phyloP scores from a whole-genome alignment of 2,797 vertebrate species.

The Phrynocephalus vlangalii region DNA sequence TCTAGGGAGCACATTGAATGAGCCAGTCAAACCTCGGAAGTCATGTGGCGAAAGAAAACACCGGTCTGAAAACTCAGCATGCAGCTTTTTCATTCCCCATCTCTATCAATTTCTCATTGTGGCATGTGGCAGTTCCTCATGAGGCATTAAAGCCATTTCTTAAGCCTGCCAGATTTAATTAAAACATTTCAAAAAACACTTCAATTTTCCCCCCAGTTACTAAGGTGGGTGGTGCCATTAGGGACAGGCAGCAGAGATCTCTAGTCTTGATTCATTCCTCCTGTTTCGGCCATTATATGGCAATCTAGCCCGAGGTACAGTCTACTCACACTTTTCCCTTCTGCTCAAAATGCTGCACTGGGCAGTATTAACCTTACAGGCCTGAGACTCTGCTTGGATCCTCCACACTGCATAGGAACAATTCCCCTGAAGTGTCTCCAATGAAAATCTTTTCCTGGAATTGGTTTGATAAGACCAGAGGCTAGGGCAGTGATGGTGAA shows the following conservation, averaged over 20 bases:
- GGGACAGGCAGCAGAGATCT: conserved; percentile 40
- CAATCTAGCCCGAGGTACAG: conserved; percentile 26
- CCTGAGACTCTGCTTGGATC: background rate
- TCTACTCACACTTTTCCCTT: background rate
- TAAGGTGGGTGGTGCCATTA: conserved; percentile 25
- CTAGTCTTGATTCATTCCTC: conserved; percentile 20
- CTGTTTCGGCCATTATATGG: conserved; percentile 30
- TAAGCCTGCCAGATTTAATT: conserved; percentile 42
- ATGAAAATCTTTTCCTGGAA: too few species aligned
- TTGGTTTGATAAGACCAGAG: too few species aligned
- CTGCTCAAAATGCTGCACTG: conserved; percentile 3
- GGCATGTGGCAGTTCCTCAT: conserved; percentile 14
- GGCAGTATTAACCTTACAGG: background rate
- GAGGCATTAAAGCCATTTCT: conserved; percentile 3
- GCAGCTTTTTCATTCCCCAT: conserved; percentile 57
- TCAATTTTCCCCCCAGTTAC: background rate
- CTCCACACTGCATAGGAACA: background rate
- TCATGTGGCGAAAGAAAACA: conserved; percentile 67
- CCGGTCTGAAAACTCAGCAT: conserved; percentile 58
- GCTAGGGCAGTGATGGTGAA: too few species aligned
- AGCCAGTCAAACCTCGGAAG: conserved; percentile 49
- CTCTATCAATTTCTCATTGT: conserved; percentile 54
- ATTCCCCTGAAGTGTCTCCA: too few species aligned
- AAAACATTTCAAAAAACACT: conserved; percentile 37
- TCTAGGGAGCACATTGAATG: conserved; percentile 61